Evolutionary conservation across 2,888 invertebrate genomes (phyloP).

Genomic region (Glomeris marginata): DNA sequence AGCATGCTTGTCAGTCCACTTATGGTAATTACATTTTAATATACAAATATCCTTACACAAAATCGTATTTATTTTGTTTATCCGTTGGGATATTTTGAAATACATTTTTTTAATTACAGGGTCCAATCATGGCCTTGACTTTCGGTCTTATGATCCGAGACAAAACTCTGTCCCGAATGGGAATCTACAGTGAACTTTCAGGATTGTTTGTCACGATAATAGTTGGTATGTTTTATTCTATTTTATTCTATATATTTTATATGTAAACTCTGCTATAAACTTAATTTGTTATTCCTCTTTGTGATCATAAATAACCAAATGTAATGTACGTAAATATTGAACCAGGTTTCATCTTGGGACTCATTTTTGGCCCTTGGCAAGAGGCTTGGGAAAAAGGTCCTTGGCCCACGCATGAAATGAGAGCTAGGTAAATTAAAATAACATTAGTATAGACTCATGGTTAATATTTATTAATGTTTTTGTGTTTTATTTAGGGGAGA

Average conservation of each 20-base stretch:
- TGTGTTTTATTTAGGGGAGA: slow-evolving; percentile 38
- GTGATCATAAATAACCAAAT: too few species aligned
- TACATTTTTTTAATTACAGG: slow-evolving; percentile 36
- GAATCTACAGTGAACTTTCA: slow-evolving; percentile 48
- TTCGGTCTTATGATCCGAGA: slow-evolving; percentile 57
- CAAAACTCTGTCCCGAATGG: slow-evolving; percentile 43
- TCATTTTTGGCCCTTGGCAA: slow-evolving; percentile 40
- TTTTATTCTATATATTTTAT: background rate
- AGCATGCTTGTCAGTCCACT: slow-evolving; percentile 68
- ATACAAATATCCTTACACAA: too few species aligned
- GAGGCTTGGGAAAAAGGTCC: slow-evolving; percentile 39
- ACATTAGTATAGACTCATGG: background rate
- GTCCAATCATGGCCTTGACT: slow-evolving; percentile 60
- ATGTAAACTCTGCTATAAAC: slow-evolving; percentile 8
- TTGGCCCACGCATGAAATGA: slow-evolving; percentile 52
- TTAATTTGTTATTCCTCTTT: too few species aligned
- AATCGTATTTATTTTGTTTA: background rate
- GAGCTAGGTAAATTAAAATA: slow-evolving; percentile 33
- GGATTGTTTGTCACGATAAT: slow-evolving; percentile 49
- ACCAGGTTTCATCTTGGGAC: slow-evolving; percentile 50
- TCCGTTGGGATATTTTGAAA: background rate
- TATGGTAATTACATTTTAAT: slow-evolving; percentile 46
- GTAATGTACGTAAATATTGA: too few species aligned
- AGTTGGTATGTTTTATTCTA: slow-evolving; percentile 33
- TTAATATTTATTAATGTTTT: background rate